A percentile compares a stretch with the other conserved stretches of the same genome.
Conservation (phyloP, 2,113 vertebrate species). For the Nycticebus coucang region DNA sequence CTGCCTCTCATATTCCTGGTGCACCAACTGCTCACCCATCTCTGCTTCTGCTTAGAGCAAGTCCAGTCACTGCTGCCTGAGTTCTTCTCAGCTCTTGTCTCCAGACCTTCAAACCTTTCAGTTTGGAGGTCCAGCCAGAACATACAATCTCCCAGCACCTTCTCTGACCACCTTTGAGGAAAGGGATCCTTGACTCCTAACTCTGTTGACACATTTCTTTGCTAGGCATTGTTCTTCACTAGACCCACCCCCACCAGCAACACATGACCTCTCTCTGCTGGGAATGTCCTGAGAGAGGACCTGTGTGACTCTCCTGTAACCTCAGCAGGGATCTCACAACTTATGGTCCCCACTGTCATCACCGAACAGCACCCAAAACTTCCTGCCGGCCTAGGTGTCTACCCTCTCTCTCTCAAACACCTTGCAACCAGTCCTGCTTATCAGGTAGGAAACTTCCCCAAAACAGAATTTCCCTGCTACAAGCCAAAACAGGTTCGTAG, state of each 20-base stretch:
- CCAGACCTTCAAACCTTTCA: background rate
- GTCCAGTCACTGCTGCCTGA: background rate
- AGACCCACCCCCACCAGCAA: too few relatives aligned
- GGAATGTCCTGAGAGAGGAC: background rate
- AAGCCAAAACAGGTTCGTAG: background rate
- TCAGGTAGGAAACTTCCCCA: background rate
- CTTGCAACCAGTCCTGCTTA: too few relatives aligned
- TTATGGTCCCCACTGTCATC: background rate
- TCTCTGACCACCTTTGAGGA: background rate
- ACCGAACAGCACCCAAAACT: background rate
- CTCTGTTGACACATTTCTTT: background rate
- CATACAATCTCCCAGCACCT: too few relatives aligned
- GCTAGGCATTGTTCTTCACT: background rate
- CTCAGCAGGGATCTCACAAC: background rate
- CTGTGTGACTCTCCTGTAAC: background rate
- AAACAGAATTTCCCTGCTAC: background rate
- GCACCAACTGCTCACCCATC: rapidly evolving
- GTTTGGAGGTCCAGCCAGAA: background rate
- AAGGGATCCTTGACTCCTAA: background rate
- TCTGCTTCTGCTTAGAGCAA: background rate
- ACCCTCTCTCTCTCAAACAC: background rate
- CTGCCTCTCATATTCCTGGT: background rate
- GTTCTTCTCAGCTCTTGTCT: background rate
- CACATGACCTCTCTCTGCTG: background rate
- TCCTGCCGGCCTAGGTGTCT: too few relatives aligned